phyloP scores from a whole-genome alignment of 2,797 vertebrate genomes.

The Lagodon rhomboides region DNA sequence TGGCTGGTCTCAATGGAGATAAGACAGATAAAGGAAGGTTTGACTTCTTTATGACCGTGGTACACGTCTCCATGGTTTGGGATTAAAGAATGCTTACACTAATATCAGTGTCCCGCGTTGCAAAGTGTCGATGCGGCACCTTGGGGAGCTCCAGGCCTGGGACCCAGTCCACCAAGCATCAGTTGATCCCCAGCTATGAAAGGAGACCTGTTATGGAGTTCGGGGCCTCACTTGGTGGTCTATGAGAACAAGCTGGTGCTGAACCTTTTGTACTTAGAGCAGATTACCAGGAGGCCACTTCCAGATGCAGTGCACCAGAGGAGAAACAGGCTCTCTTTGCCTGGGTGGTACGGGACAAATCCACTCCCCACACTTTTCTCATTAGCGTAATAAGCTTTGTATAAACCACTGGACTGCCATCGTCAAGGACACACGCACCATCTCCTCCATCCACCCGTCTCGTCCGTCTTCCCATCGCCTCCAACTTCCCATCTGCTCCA shows the following conservation, averaged over 20 bases:
- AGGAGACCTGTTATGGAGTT: constrained; percentile 74
- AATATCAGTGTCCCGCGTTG: constrained; percentile 34
- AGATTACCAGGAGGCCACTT: constrained; percentile 84
- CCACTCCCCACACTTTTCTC: constrained; percentile 83
- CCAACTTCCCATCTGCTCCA: too few species aligned
- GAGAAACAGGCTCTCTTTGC: constrained; percentile 72
- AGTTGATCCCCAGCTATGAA: constrained; percentile 68
- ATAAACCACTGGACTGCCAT: constrained; percentile 75
- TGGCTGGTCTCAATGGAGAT: constrained; percentile 4
- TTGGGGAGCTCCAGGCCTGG: constrained; percentile 48
- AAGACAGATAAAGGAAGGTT: constrained; percentile 25
- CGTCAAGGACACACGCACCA: constrained; percentile 77
- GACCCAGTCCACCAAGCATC: constrained; percentile 50
- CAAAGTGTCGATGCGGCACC: constrained; percentile 39
- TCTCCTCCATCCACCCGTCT: constrained; percentile 54
- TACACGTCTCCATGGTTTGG: not conserved
- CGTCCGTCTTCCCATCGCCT: too few species aligned
- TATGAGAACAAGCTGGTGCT: constrained; percentile 84
- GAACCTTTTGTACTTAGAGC: constrained; percentile 83
- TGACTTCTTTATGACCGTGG: constrained; percentile 21
- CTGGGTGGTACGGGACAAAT: constrained; percentile 84
- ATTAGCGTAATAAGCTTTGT: constrained; percentile 85
- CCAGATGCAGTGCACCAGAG: constrained; percentile 81
- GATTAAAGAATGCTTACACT: constrained; percentile 24
- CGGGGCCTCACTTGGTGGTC: constrained; percentile 83